These are phyloP conservation scores for Astyanax mexicanus DNA, from an alignment of 2,797 vertebrate species.

Conservation along the genomic window DNA sequence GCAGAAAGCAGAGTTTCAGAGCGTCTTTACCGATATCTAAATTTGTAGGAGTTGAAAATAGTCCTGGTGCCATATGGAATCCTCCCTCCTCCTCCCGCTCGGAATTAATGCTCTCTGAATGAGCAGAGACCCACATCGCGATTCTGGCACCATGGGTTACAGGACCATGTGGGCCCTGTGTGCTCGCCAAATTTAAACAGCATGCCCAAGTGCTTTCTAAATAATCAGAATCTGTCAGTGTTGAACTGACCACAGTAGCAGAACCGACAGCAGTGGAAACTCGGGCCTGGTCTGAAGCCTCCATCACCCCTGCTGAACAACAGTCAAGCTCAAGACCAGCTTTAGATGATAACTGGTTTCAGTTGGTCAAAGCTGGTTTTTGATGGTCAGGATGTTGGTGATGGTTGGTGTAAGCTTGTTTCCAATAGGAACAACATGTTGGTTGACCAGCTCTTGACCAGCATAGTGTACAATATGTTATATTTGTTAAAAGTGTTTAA, in stretches of 20 bases:
- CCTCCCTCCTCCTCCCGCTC: constrained; percentile 3
- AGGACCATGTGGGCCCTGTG: constrained; percentile 37
- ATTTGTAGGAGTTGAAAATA: constrained; percentile 32
- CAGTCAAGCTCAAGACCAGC: too few relatives aligned
- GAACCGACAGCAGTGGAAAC: constrained; percentile 6
- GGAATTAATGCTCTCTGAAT: constrained; percentile 39
- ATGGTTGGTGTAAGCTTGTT: too few relatives aligned
- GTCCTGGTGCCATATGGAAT: constrained; percentile 48
- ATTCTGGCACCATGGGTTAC: constrained; percentile 36
- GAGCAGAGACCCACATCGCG: constrained; percentile 46
- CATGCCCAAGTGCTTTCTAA: constrained; percentile 32
- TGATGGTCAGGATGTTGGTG: too few relatives aligned
- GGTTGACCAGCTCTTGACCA: too few relatives aligned
- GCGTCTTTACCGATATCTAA: neutral
- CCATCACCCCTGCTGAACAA: too few relatives aligned
- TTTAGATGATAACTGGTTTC: too few relatives aligned
- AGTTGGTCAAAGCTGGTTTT: too few relatives aligned
- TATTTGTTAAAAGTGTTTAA: too few relatives aligned
- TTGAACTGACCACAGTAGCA: constrained; percentile 5
- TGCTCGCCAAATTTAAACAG: constrained; percentile 41
- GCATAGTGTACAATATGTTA: too few relatives aligned
- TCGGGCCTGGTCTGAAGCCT: neutral
- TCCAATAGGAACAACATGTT: too few relatives aligned
- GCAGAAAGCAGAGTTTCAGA: neutral
- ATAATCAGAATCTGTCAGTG: constrained; percentile 31